These are phyloP conservation scores for Gulo gulo DNA, from an alignment of 2,113 vertebrate species.

Conservation along the genomic window DNA sequence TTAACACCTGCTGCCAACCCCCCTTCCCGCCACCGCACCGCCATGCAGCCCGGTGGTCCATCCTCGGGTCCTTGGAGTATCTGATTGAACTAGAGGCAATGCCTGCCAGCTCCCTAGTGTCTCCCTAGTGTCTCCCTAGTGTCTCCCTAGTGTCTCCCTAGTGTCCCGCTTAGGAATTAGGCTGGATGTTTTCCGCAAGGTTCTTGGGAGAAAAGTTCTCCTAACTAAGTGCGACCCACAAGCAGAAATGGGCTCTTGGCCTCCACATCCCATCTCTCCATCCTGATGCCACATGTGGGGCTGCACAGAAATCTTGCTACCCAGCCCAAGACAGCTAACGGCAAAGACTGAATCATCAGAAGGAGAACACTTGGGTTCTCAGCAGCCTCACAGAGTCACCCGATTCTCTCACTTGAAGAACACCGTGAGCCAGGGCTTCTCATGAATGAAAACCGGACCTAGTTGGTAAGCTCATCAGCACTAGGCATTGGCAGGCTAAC, in stretches of 20 bases:
- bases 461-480: neutral
- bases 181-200: rapidly evolving
- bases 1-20: rapidly evolving
- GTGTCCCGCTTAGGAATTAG: too few relatives aligned
- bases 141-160: too few relatives aligned
- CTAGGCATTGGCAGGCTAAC: too few relatives aligned
- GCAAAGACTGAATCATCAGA: too few relatives aligned
- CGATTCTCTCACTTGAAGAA: neutral
- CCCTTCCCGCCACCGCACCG: too few relatives aligned
- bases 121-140: too few relatives aligned
- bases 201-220: too few relatives aligned
- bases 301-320: too few relatives aligned
- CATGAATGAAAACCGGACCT: neutral
- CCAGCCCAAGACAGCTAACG: rapidly evolving
- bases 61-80: rapidly evolving
- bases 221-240: neutral
- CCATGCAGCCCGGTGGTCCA: rapidly evolving
- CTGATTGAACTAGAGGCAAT: neutral
- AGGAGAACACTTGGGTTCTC: too few relatives aligned
- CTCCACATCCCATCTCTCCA: neutral
- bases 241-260: neutral
- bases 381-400: neutral
- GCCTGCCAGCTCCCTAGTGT: rapidly evolving
- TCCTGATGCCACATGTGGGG: neutral
- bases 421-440: too few relatives aligned